A percentile compares a stretch with the other conserved stretches of the same genome.
phyloP scores from a whole-genome alignment of 2,797 vertebrate species.

The Furcifer pardalis region DNA sequence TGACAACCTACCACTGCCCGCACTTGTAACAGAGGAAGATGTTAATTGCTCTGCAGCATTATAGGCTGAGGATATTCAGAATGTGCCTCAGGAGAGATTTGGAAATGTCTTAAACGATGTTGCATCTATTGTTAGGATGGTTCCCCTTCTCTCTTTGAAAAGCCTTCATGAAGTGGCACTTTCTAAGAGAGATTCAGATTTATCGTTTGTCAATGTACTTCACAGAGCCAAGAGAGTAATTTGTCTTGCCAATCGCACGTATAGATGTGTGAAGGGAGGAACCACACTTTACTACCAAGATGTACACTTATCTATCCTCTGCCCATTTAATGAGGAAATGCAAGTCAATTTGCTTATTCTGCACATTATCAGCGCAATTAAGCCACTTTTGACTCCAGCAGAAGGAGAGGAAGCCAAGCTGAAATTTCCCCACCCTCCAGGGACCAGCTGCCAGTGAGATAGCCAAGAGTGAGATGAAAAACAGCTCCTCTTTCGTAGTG shows the following conservation, averaged over 20 bases:
- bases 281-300: conserved; percentile 25
- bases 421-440: not conserved
- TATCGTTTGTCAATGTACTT: conserved; percentile 51
- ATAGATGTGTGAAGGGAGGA: conserved; percentile 33
- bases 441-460: not conserved
- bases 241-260: conserved; percentile 57
- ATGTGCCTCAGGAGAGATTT: not conserved
- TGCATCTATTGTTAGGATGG: not conserved
- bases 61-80: not conserved
- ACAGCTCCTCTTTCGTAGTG: not conserved
- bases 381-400: not conserved
- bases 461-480: not conserved
- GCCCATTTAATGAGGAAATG: conserved; percentile 15
- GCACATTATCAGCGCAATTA: conserved; percentile 23
- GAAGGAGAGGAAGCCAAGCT: not conserved
- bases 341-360: conserved; percentile 8
- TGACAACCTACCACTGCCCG: no score
- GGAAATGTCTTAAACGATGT: not conserved
- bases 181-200: conserved; percentile 46
- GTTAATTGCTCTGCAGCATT: not conserved
- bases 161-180: conserved; percentile 22
- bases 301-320: conserved; percentile 19
- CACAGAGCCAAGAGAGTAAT: conserved; percentile 51
- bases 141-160: conserved; percentile 42
- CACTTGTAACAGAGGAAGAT: not conserved